Evolutionary conservation across 2,888 invertebrate species (phyloP), one percentile per base, ranked within the genome.

Genomic region (Drosophila merina): DNA sequence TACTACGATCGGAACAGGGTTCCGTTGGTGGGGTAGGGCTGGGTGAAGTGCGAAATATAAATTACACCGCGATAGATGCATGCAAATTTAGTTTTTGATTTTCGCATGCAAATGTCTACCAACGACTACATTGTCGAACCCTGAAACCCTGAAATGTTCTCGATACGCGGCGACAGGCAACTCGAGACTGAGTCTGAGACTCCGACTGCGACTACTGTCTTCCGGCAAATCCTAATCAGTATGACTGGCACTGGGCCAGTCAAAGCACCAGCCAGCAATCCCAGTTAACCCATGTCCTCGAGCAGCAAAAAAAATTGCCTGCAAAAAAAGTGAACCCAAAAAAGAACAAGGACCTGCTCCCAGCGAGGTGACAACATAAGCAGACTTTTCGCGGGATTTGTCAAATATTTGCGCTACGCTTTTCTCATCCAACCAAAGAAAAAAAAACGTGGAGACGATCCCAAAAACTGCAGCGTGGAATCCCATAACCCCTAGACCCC

Each of bases 391-490:
- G 87, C 86, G 86, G 86, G 81, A 84, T 82, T 82, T 82, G 82
- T 87, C 82, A 82, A 82, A 86, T 82, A 82, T 82, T 82, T 82
- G 82, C 82, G 82, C 82, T 76, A 82, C 82, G 82, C 85, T 82
- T 74, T 78, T 74, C 87, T 82, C 86, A 80, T 82, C 75, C 87
- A 74, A 72, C 72, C 71, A 84, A 30, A 42, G n/a, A 62, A 64
- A 50, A 57, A 28, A 51, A 25, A 67, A 68, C 58, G 54, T 4
- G 12, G 6, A 36, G 45, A 36, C 40, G 20, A 49, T 4, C 49
- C 57, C 44, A 68, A 62, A 48, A 68, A 57, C 58, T 69, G 67
- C 83, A 76, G 30, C 38, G 51, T 52, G 8, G 60, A 40, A 60
- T 60, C 48, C 60, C 48, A 26, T 44, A 57, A n/a, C 45, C 50